These are phyloP conservation scores for Latrodectus geometricus DNA, from an alignment of 1,140 invertebrate species.

Conservation along the genomic window DNA sequence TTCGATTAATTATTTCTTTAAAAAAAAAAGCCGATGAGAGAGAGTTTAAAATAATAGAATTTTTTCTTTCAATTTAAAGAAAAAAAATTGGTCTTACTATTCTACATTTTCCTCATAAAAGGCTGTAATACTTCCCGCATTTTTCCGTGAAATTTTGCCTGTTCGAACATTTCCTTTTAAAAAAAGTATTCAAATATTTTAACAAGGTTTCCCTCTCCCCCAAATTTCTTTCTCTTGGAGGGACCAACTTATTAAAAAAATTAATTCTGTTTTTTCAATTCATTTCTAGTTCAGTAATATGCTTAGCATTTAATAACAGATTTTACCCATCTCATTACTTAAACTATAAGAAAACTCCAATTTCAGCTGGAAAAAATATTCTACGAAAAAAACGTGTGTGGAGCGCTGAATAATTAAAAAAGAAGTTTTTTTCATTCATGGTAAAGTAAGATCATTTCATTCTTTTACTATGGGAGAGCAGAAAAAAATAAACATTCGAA, in stretches of 20 bases:
- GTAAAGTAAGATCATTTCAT: constrained; percentile 29
- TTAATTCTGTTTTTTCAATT: constrained; percentile 39
- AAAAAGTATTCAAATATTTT: constrained; percentile 46
- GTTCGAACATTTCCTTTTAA: background rate
- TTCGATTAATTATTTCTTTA: background rate
- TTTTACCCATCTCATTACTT: constrained; percentile 56
- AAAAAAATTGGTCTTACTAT: background rate
- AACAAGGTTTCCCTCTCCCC: constrained; percentile 32
- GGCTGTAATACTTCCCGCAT: background rate
- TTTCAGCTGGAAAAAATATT: constrained; percentile 18
- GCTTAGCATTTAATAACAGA: constrained; percentile 54
- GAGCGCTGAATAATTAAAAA: constrained; percentile 50
- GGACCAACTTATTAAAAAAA: constrained; percentile 42
- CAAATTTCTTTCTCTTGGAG: constrained; percentile 25
- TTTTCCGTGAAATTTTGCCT: background rate
- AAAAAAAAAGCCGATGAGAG: background rate
- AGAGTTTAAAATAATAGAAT: background rate
- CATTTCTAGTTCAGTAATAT: constrained; percentile 43
- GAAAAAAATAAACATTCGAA: constrained; percentile 53
- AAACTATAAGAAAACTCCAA: constrained; percentile 59
- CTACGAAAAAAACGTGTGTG: constrained; percentile 30
- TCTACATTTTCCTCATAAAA: background rate
- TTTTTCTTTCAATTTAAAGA: background rate
- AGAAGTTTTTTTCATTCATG: constrained; percentile 34
- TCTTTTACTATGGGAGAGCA: constrained; percentile 24